Base-by-base conservation (phyloP, 2,113 vertebrate genomes). In the Leuciscus idus region DNA sequence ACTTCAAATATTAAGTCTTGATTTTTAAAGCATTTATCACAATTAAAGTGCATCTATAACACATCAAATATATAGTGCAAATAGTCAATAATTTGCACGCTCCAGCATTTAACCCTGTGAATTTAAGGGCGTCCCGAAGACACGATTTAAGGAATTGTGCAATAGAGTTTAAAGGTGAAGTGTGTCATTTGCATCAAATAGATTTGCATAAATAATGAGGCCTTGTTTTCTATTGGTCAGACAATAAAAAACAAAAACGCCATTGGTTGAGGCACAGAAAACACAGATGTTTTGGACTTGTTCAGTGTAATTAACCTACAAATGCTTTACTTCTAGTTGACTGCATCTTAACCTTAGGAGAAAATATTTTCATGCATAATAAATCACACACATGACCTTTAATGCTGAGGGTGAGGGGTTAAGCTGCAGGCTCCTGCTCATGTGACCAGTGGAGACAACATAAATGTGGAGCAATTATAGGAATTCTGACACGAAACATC, bases 351-450 rank as follows among this genome's bases (percentile, higher is more conserved):
- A 55, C 48, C 74, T 76, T 1, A 50, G 4, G 23, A 30, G 74
- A 26, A 46, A 26, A 62, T 64, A 81, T 81, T 81, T 66, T 55
- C 74, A 64, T 15, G 39, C 61, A 26, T 81, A 39, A 48, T 39
- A 46, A 81, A 66, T 36, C 66, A 72, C 55, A 62, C 46, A 28
- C 17, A 30, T 61, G 43, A 36, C 68, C 46, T 36, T n/a, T 36
- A 75, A 79, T 62, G 59, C 21, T 26, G 11, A 33, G 12, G 39
- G 89, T 86, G 88, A 91, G 90, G 91, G 89, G 90, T 52, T 52
- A 19, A 26, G n/a, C 48, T 77, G 6, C 26, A 55, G 74, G 2
- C 50, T 52, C 26, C 15, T 50, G 4, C 28, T 66, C 62, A 70
- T 70, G 62, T 82, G 26, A 52, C 17, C 46, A 48, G 39, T 11